Conservation (phyloP, 2,113 vertebrate genomes). For the Mastomys natalensis region DNA sequence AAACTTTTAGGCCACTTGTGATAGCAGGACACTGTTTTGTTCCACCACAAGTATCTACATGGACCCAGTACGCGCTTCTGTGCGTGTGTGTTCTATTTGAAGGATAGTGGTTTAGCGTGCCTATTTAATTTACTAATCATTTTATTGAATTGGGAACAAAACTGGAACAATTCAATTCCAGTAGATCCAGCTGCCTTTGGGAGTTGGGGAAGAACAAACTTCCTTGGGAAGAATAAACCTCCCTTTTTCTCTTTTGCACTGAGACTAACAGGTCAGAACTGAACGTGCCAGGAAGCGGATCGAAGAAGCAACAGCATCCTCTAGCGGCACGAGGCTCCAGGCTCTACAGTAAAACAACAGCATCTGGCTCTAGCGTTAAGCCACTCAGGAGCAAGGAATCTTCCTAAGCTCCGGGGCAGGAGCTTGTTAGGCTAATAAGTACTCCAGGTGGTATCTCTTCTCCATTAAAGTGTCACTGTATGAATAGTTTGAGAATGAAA, state of each 20-base stretch:
- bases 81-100: neutral
- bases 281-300: neutral
- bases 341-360: neutral
- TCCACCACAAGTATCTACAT: neutral
- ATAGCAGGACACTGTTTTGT: neutral
- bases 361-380: neutral
- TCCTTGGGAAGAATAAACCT: neutral
- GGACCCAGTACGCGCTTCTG: neutral
- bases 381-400: neutral
- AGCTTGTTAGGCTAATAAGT: slow-evolving; percentile 52
- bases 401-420: neutral
- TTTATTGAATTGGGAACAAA: slow-evolving; percentile 7
- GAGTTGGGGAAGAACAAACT: neutral
- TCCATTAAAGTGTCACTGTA: neutral
- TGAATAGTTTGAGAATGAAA: slow-evolving; percentile 51
- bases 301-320: slow-evolving; percentile 58
- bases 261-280: neutral
- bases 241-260: neutral
- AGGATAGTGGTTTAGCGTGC: slow-evolving; percentile 51
- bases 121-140: slow-evolving; percentile 49
- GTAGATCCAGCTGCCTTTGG: neutral
- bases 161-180: neutral
- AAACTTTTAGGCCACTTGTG: neutral
- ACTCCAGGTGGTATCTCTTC: slow-evolving; percentile 17
- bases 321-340: slow-evolving; percentile 2